Evolutionary conservation across 2,888 invertebrate species (phyloP), one percentile per base, ranked within the genome.

Genomic region (Odontomyia ornata): DNA sequence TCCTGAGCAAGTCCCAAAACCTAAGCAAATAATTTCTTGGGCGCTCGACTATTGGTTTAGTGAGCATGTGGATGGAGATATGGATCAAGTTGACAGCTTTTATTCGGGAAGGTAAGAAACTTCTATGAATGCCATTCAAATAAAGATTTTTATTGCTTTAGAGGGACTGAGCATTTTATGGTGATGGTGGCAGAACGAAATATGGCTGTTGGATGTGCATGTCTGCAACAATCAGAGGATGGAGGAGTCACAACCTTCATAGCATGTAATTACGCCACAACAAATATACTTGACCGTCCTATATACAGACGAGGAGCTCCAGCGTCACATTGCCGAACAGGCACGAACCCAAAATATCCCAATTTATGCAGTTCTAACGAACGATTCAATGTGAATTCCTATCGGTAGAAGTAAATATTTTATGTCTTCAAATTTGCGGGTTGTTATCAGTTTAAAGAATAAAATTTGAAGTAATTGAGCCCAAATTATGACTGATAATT

Each of bases 221-320:
- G 73, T 0, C 72, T 83, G 64, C 80, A 80, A 1, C 80, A 80
- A 0, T 82, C 79, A 9, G 64, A 77, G 3, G 65, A 75, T 9
- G 75, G 79, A 1, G 79, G 76, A 0, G 0, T 69, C 0, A 81
- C 80, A 76, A 80, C 79, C 18, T 80, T 81, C 76, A 79, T 82
- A 0, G 83, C 82, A 27, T 85, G 85, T 77, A 84, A 85, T 69
- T 85, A 84, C 79, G 83, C 84, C 7, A 78, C 79, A 23, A 83
- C 81, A 18, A 85, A 84, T 36, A 80, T 82, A 0, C 7, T 78
- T 0, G 36, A 30, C 0, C 0, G 1, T 0, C 76, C 78, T 0
- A 57, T 81, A 11, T 82, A 82, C 57, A 28, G 21, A 25, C 21
- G 57, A 4, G 81, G 81, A 0, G 43, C 18, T 5, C 18, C 81